Evolutionary conservation across 2,113 vertebrate species (phyloP), one percentile per base, ranked within the genome.

Genomic region (Coturnix japonica): DNA sequence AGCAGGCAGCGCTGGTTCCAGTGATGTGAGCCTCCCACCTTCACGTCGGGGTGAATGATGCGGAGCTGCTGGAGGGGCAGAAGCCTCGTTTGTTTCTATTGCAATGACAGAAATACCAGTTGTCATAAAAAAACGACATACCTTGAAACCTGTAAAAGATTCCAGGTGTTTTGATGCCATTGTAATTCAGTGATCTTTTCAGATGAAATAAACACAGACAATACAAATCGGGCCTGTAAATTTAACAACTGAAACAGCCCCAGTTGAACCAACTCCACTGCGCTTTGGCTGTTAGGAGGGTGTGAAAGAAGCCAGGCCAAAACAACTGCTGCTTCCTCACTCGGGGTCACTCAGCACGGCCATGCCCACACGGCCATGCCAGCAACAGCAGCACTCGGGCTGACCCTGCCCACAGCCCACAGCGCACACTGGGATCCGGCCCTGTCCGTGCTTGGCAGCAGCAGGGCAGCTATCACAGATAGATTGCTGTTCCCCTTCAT

Each of bases 251-350:
- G 51, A 91, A 96, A 92, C 22, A 72, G 53, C 79, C 19, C 0
- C 75, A 82, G 18, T 82, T 85, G 75, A 74, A 92, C 86, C 69
- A 94, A 89, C 71, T 49, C 69, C 33, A 35, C 65, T 60, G 14
- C 35, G 6, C 85, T 82, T 83, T 76, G 65, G 61, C 81, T 88
- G 53, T 51, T 33, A 63, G 31, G 41, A 81, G 22, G 46, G 2
- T 21, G 5, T 17, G 51, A 54, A 85, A 88, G 94, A 92, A 95
- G 49, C 72, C 39, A 59, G 89, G 92, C 95, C 95, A 96, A 94
- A 92, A 87, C 76, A 95, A 95, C 91, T 92, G 93, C 72, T 26
- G 82, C 74, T 93, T 93, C 75, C 65, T 83, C 67, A 82, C 89
- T 91, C 84, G 26, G 59, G 86, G 89, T 94, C 86, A 85, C 93